Evolutionary conservation across 2,797 vertebrate species (phyloP).

Genomic region (Hirundo rustica): DNA sequence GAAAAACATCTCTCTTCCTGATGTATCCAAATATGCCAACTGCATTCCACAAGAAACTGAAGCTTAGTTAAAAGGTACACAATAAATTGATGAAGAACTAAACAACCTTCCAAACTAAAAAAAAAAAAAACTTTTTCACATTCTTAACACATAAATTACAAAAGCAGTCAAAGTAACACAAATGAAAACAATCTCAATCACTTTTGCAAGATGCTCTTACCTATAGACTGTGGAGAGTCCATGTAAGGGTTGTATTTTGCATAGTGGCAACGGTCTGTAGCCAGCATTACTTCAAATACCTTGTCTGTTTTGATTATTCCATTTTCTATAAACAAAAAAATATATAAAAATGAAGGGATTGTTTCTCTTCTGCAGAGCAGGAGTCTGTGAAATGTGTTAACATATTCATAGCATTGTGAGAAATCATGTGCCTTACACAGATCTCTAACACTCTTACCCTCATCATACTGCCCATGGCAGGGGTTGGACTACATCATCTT

Average conservation of each 20-base stretch:
- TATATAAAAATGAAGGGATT: background rate
- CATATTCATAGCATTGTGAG: background rate
- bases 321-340: constrained; percentile 86
- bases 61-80: background rate
- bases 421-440: background rate
- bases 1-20: background rate
- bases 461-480: background rate
- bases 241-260: constrained; percentile 97
- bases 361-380: background rate
- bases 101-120: background rate
- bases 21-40: background rate
- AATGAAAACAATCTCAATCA: background rate
- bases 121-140: background rate
- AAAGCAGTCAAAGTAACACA: background rate
- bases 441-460: background rate
- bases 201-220: constrained; percentile 71
- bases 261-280: constrained; percentile 93
- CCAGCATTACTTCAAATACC: constrained; percentile 97
- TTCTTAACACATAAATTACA: background rate
- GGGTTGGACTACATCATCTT: background rate
- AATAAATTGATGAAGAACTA: background rate
- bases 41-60: background rate
- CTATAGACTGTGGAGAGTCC: constrained; percentile 98
- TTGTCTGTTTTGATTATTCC: constrained; percentile 98
- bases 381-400: background rate